These are phyloP conservation scores for Ormia ochracea DNA, from an alignment of 2,888 invertebrate genomes.

Conservation along the genomic window DNA sequence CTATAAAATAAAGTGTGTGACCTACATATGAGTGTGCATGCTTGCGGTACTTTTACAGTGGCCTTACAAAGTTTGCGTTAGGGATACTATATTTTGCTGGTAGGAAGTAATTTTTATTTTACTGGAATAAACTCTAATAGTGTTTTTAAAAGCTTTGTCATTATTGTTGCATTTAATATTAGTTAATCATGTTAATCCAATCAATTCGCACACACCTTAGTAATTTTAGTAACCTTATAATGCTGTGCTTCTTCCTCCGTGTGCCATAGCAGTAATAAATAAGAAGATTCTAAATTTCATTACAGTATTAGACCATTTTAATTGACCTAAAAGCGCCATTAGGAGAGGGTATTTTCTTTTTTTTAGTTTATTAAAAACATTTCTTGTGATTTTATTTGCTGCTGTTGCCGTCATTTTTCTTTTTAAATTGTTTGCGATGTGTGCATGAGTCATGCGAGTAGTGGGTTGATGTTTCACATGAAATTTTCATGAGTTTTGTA, in stretches of 20 bases:
- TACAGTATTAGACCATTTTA: background rate
- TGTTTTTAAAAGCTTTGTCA: background rate
- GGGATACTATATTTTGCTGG: background rate
- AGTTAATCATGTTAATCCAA: background rate
- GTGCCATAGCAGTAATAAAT: background rate
- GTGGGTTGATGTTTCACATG: slow-evolving; percentile 69
- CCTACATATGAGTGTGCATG: too few relatives aligned
- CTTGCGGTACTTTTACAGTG: slow-evolving; percentile 9
- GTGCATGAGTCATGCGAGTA: slow-evolving; percentile 67
- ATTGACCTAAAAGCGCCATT: background rate
- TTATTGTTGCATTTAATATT: slow-evolving; percentile 4
- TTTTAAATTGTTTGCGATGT: slow-evolving; percentile 23
- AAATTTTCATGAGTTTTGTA: slow-evolving; percentile 68
- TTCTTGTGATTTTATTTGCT: slow-evolving; percentile 26
- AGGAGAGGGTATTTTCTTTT: slow-evolving; percentile 1
- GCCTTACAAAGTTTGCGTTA: background rate
- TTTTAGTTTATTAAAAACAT: background rate
- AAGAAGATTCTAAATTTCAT: background rate
- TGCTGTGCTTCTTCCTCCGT: background rate
- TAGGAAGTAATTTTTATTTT: background rate
- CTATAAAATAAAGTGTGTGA: slow-evolving; percentile 43
- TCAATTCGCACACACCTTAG: slow-evolving; percentile 31
- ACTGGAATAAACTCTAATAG: background rate
- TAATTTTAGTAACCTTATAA: slow-evolving; percentile 4
- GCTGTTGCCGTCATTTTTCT: slow-evolving; percentile 19